Evolutionary conservation across 1,140 invertebrate genomes (phyloP).

Genomic region (Drosophila biarmipes): DNA sequence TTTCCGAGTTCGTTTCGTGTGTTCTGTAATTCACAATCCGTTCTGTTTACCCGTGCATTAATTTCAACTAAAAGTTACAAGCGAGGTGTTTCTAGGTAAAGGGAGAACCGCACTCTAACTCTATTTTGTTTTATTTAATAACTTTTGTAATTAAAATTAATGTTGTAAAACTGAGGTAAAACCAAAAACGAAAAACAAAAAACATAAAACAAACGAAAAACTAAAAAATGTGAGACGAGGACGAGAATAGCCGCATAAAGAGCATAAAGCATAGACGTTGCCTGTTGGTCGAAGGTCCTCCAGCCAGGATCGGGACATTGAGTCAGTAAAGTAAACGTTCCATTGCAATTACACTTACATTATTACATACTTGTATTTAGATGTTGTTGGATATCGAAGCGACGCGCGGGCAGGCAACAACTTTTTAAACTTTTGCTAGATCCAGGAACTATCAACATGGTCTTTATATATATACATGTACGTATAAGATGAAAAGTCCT

Average conservation of each 20-base stretch:
- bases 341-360: slow-evolving; percentile 73
- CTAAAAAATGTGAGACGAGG: slow-evolving; percentile 2
- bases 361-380: slow-evolving; percentile 69
- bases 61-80: slow-evolving; percentile 78
- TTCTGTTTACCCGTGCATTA: slow-evolving; percentile 73
- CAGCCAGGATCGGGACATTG: slow-evolving; percentile 39
- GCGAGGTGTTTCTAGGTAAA: slow-evolving; percentile 45
- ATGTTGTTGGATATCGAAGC: slow-evolving; percentile 64
- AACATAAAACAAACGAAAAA: slow-evolving; percentile 28
- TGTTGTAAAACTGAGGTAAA: slow-evolving; percentile 81
- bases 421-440: slow-evolving; percentile 68
- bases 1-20: slow-evolving; percentile 44
- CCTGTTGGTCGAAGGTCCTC: slow-evolving; percentile 49
- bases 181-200: slow-evolving; percentile 41
- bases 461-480: slow-evolving; percentile 56
- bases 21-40: slow-evolving; percentile 54
- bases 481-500: slow-evolving; percentile 76
- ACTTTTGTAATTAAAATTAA: slow-evolving; percentile 74
- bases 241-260: slow-evolving; percentile 55
- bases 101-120: slow-evolving; percentile 52
- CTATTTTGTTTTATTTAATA: slow-evolving; percentile 68
- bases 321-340: slow-evolving; percentile 68
- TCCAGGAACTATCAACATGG: slow-evolving; percentile 63
- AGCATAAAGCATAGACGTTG: slow-evolving; percentile 57
- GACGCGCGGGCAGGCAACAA: slow-evolving; percentile 46